Conservation (phyloP, 2,113 vertebrate genomes). For the Meles meles region DNA sequence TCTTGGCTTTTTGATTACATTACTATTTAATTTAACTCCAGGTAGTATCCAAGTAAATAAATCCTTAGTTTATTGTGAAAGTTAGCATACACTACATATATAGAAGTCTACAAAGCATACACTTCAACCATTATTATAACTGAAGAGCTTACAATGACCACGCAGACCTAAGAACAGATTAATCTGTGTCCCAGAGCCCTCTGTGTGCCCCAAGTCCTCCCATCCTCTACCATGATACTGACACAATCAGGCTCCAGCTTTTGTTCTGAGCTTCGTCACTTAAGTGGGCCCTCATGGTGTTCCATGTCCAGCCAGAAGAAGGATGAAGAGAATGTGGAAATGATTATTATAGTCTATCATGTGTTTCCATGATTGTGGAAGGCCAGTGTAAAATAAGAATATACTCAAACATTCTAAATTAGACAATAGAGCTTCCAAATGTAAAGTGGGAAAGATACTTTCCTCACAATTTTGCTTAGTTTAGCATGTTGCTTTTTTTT, state of each 20-base stretch:
- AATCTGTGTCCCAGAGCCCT: not conserved
- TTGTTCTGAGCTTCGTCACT: not conserved
- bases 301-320: not conserved
- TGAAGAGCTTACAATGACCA: not conserved
- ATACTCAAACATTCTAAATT: not conserved
- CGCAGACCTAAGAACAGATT: not conserved
- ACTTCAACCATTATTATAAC: not conserved
- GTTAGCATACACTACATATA: not conserved
- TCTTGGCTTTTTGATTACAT: not conserved
- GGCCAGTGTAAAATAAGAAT: not conserved
- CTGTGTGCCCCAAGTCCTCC: not conserved
- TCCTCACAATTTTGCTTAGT: not conserved
- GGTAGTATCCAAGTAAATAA: not conserved
- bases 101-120: not conserved
- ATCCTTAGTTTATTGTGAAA: not conserved
- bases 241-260: not conserved
- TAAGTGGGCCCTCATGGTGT: not conserved
- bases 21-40: not conserved
- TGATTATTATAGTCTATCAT: not conserved
- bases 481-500: no score
- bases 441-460: not conserved
- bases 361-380: not conserved
- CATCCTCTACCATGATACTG: not conserved
- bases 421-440: not conserved
- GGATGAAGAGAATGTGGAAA: not conserved